Percentiles rank a stretch among this genome's conserved stretches.
Evolutionary conservation across 2,797 vertebrate species (phyloP).

Genomic region (Lepilemur ruficaudatus): DNA sequence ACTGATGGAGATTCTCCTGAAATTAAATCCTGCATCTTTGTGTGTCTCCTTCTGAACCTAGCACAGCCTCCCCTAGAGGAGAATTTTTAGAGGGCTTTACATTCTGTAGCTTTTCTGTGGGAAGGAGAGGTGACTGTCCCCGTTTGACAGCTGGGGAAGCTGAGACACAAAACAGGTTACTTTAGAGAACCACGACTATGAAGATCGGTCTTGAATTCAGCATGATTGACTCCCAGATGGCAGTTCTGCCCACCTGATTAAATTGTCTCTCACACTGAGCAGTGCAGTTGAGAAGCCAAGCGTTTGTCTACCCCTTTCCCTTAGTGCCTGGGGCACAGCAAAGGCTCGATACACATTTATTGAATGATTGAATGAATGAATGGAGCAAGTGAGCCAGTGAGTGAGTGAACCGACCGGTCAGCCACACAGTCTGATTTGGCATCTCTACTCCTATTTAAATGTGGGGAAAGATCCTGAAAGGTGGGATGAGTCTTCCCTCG

Average conservation of each 20-base stretch:
- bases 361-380: neutral
- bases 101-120: neutral
- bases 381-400: neutral
- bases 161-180: neutral
- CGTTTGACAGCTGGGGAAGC: neutral
- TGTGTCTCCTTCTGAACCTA: neutral
- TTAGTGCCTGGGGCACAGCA: neutral
- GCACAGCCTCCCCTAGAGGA: neutral
- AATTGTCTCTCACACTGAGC: neutral
- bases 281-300: neutral
- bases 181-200: neutral
- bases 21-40: neutral
- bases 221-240: neutral
- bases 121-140: neutral
- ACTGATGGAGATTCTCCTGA: neutral
- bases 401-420: neutral
- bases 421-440: neutral
- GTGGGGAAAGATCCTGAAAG: neutral
- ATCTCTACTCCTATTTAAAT: neutral
- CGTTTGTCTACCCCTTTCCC: neutral
- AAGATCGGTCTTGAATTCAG: neutral
- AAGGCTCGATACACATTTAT: neutral
- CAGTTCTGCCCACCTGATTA: neutral
- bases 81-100: neutral
- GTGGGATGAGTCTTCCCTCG: neutral